Evolutionary conservation across 53 echinoderm and acorn worm genomes (phyloP).

Genomic region (Echinometra lucunter): DNA sequence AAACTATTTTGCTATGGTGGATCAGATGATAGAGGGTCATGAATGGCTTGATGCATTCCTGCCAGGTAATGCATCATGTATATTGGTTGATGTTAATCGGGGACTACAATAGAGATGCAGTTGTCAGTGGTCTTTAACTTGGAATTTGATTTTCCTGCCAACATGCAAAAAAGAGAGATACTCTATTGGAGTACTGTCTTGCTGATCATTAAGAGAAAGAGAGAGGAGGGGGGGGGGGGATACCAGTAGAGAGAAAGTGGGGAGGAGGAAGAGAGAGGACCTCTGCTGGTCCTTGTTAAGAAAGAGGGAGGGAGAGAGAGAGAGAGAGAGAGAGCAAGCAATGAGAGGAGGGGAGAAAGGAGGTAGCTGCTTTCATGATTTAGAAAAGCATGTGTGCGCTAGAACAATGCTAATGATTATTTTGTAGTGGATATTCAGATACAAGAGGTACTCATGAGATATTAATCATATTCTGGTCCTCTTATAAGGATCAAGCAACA

Average conservation of each 20-base stretch:
- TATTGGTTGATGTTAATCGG: no score
- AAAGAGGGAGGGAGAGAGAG: not conserved
- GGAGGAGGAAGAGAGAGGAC: no score
- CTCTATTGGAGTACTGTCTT: no score
- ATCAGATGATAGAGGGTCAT: conserved; percentile 96
- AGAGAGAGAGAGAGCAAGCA: not conserved
- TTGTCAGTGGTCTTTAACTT: conserved; percentile 31
- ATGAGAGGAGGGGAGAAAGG: not conserved
- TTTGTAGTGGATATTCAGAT: no score
- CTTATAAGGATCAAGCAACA: not conserved
- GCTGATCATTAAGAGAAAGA: no score
- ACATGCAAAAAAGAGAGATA: not conserved
- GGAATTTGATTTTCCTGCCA: not conserved
- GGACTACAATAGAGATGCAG: no score
- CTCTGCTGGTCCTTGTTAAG: not conserved
- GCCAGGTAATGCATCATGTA: no score
- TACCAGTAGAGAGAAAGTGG: no score
- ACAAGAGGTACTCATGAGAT: no score
- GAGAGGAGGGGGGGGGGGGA: no score
- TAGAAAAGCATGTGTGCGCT: not conserved
- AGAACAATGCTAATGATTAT: no score
- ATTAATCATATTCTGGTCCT: not conserved
- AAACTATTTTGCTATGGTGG: conserved; percentile 93
- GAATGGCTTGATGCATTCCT: conserved; percentile 90
- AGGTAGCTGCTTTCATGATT: not conserved